These are phyloP conservation scores for Eledona agricola DNA, from an alignment of 2,888 invertebrate species.

Conservation along the genomic window DNA sequence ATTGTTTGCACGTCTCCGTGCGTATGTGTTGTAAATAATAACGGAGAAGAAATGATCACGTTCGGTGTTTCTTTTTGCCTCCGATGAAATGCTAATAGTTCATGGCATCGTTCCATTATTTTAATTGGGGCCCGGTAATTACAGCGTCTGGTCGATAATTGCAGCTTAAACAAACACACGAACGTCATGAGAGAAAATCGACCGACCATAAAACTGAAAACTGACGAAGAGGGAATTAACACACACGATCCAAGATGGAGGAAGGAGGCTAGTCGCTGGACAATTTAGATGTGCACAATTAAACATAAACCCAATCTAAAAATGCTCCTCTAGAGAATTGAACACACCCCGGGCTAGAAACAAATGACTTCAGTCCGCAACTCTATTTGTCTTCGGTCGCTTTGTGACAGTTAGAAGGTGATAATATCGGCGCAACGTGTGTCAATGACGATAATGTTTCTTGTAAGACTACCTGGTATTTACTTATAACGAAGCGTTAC, in stretches of 20 bases:
- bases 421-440: too few relatives aligned
- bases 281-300: neutral
- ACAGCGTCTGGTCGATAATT: conserved; percentile 61
- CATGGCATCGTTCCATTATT: conserved; percentile 64
- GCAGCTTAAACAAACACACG: conserved; percentile 61
- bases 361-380: too few relatives aligned
- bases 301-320: conserved; percentile 7
- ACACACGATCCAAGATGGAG: conserved; percentile 1
- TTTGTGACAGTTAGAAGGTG: too few relatives aligned
- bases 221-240: conserved; percentile 32
- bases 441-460: neutral
- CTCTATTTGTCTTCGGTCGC: too few relatives aligned
- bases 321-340: too few relatives aligned
- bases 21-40: conserved; percentile 36
- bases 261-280: neutral
- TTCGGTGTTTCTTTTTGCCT: conserved; percentile 31
- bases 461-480: conserved; percentile 3
- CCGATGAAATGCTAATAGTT: conserved; percentile 63
- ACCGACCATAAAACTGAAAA: conserved; percentile 45
- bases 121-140: conserved; percentile 63
- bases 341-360: too few relatives aligned
- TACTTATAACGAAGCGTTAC: too few relatives aligned
- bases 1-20: conserved; percentile 26
- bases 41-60: conserved; percentile 37
- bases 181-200: conserved; percentile 56